Evolutionary conservation across 2,797 vertebrate species (phyloP).

Genomic region (Eulemur albifrons): DNA sequence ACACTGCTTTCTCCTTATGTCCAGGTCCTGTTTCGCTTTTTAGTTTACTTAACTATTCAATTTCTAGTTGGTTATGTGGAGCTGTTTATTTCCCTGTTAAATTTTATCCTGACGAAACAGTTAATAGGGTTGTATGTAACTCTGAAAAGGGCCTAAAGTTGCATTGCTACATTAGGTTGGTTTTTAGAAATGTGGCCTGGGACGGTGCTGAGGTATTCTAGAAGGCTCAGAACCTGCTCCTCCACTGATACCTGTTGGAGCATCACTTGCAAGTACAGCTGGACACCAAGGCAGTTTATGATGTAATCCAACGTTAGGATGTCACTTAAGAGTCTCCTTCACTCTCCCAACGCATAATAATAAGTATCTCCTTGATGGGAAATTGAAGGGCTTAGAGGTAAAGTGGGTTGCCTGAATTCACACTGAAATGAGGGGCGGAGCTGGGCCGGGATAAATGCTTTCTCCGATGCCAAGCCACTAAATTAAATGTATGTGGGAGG

Average conservation of each 20-base stretch:
- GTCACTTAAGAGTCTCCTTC: not conserved
- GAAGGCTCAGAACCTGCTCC: not conserved
- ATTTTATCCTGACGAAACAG: not conserved
- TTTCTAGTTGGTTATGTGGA: not conserved
- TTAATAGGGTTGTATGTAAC: not conserved
- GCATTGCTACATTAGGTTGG: not conserved
- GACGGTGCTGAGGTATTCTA: not conserved
- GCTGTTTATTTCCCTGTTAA: not conserved
- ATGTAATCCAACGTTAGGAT: not conserved
- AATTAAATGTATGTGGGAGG: not conserved
- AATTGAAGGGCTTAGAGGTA: not conserved
- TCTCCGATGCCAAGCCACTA: not conserved
- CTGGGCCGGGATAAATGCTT: not conserved
- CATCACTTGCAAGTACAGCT: not conserved
- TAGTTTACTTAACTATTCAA: not conserved
- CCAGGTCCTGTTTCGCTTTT: not conserved
- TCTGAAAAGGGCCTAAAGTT: not conserved
- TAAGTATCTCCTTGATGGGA: not conserved
- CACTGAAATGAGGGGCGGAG: not conserved
- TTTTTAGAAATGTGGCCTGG: not conserved
- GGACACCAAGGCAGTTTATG: not conserved
- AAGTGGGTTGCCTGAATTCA: conserved; percentile 24
- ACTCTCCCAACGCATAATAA: not conserved
- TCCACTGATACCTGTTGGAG: not conserved
- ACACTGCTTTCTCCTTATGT: not conserved